Base-by-base conservation (phyloP, 1,140 invertebrate genomes). In the Mesaphorura yosii region DNA sequence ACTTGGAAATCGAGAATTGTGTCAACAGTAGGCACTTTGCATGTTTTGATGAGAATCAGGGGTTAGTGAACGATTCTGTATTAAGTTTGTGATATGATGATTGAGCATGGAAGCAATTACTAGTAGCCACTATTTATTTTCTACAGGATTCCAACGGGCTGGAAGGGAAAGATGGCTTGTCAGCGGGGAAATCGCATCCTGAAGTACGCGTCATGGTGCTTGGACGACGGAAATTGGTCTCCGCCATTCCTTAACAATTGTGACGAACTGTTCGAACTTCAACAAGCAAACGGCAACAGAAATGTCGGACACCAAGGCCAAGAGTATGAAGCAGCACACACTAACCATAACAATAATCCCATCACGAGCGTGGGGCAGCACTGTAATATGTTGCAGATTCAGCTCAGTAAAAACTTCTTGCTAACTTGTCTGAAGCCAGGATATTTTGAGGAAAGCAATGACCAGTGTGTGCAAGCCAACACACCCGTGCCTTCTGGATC, bases 391-490 rank as follows among this genome's bases (percentile, higher is more conserved):
- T 19, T 55, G 2, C 29, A 48, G 26, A 31, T 55, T 25, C 22
- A 49, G 5, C 17, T 25, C 7, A 42, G 20, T 19, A 25, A 41
- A 14, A 55, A 55, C 27, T 57, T 57, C 27, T 41, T 52, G 12
- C 42, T 46, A 19, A 27, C 55, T 23, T 57, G 55, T n/a, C 28
- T 37, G n/a, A 41, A 40, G 10, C 49, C 49, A 20, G 45, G 49
- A 4, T 22, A 29, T 23, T 17, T 17, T 7, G 31, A 29, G 2
- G 26, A 34, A 41, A 22, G 6, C n/a, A n/a, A n/a, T 3, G 49
- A 48, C n/a, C 27, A 51, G 20, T 57, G 55, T 39, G 6, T 46
- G 5, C 10, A 14, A 7, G 6, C 5, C 7, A 19, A 15, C 3
- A 39, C 31, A 10, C 5, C 10, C 2, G 44, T 57, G 25, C 39